Conservation (phyloP, 2,888 invertebrate genomes). For the Meliscaeva auricollis region DNA sequence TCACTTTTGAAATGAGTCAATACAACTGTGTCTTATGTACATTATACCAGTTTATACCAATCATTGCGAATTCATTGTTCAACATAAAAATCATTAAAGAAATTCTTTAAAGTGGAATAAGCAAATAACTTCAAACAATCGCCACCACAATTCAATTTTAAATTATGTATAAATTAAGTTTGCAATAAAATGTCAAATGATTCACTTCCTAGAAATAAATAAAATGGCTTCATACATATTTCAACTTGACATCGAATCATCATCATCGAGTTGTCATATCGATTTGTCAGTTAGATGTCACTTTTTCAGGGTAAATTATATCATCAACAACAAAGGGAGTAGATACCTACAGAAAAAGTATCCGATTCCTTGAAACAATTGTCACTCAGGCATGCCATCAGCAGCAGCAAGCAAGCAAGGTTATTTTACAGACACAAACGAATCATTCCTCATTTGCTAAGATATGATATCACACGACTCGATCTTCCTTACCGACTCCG, state of each 20-base stretch:
- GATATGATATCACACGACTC: neutral
- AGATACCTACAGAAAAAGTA: slow-evolving; percentile 6
- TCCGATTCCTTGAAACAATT: slow-evolving; percentile 41
- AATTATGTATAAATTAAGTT: neutral
- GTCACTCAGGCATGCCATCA: slow-evolving; percentile 1
- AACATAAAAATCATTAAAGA: too few relatives aligned
- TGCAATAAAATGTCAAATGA: slow-evolving; percentile 10
- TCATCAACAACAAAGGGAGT: slow-evolving; percentile 27
- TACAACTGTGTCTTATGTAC: neutral
- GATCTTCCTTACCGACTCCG: slow-evolving; percentile 1
- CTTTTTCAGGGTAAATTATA: slow-evolving; percentile 49
- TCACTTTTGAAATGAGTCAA: too few relatives aligned
- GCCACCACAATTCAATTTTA: slow-evolving; percentile 3
- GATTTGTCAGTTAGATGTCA: slow-evolving; percentile 57
- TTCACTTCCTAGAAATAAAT: neutral
- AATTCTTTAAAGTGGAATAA: too few relatives aligned
- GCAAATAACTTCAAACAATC: too few relatives aligned
- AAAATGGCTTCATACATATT: neutral
- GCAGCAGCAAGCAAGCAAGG: too few relatives aligned
- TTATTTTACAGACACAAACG: too few relatives aligned
- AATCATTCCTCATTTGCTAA: slow-evolving; percentile 4
- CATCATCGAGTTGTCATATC: slow-evolving; percentile 60
- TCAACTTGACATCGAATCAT: slow-evolving; percentile 31
- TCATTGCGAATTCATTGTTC: neutral
- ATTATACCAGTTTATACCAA: neutral